Evolutionary conservation across 2,797 vertebrate species (phyloP).

Genomic region (Varecia variegata): DNA sequence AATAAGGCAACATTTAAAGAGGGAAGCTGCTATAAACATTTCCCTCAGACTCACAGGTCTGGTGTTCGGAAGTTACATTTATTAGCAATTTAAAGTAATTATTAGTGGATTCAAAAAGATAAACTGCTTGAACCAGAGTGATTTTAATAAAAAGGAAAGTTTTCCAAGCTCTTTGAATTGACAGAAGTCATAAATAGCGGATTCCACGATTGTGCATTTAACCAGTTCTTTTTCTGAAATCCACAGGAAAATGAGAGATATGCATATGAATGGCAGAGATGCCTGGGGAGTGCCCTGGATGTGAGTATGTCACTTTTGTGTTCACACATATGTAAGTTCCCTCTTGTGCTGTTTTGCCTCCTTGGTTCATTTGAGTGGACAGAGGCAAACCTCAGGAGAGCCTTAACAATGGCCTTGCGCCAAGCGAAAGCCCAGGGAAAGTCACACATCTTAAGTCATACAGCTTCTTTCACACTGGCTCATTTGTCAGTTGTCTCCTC

Average conservation of each 20-base stretch:
- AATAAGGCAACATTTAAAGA: not conserved
- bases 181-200: not conserved
- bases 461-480: not conserved
- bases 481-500: not conserved
- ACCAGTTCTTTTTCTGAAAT: conserved; percentile 62
- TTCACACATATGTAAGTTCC: fast-evolving
- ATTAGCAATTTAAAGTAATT: not conserved
- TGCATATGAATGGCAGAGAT: conserved; percentile 97
- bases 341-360: not conserved
- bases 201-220: not conserved
- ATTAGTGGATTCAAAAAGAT: not conserved
- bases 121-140: not conserved
- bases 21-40: not conserved
- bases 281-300: conserved; percentile 94
- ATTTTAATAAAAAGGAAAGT: not conserved
- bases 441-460: not conserved
- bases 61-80: not conserved
- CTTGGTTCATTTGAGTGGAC: not conserved
- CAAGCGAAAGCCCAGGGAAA: not conserved
- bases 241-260: conserved; percentile 97
- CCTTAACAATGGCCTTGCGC: not conserved
- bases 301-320: conserved; percentile 83
- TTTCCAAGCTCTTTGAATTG: not conserved
- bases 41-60: not conserved
- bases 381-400: not conserved